Evolutionary conservation across 2,113 vertebrate genomes (phyloP).

Genomic region (Anseranas semipalmata): DNA sequence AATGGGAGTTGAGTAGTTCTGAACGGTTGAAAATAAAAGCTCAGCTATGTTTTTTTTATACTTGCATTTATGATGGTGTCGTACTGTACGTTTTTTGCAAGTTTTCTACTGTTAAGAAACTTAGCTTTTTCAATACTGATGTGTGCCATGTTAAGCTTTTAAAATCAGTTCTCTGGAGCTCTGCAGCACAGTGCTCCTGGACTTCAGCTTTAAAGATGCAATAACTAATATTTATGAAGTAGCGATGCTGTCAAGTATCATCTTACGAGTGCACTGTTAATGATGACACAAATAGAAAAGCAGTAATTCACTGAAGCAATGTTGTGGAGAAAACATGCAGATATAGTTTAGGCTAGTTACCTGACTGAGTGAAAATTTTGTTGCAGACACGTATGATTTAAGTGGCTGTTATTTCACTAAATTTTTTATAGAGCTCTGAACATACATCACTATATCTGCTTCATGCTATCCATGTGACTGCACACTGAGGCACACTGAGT

Average conservation of each 20-base stretch:
- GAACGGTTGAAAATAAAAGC: neutral
- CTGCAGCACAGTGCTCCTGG: neutral
- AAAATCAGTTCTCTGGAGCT: neutral
- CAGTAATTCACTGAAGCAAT: neutral
- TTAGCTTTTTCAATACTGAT: neutral
- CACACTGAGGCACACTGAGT: neutral
- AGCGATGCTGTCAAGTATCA: neutral
- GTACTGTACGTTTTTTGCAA: neutral
- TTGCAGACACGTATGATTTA: neutral
- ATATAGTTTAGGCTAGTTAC: neutral
- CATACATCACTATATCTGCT: neutral
- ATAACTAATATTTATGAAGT: too few species aligned
- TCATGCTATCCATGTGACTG: neutral
- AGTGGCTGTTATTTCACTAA: neutral
- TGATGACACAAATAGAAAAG: neutral
- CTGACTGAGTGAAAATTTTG: neutral
- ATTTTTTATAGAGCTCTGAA: neutral
- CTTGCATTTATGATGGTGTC: fast-evolving
- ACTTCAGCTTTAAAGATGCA: too few species aligned
- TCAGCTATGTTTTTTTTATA: neutral
- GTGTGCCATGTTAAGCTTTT: neutral
- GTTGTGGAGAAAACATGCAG: neutral
- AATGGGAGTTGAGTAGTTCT: neutral
- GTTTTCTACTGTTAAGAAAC: neutral
- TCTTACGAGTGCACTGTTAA: neutral